phyloP scores from a whole-genome alignment of 2,888 invertebrate genomes.

The Cryptophagus acutangulus region DNA sequence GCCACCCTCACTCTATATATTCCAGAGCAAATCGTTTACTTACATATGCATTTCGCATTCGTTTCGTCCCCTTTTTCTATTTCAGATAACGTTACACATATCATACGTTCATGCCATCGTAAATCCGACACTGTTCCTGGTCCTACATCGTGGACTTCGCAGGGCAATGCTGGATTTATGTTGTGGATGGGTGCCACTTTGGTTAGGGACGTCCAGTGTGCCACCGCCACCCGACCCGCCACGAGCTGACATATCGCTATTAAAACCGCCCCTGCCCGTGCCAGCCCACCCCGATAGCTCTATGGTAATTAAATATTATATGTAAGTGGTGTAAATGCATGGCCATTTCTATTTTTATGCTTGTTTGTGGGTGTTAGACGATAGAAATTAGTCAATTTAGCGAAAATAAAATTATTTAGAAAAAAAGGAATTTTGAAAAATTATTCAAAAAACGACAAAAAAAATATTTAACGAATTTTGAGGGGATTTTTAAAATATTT shows the following conservation, averaged over 20 bases:
- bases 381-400: too few relatives aligned
- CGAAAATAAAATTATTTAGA: too few relatives aligned
- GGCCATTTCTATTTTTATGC: conserved; percentile 20
- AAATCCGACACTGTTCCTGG: conserved; percentile 75
- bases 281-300: conserved; percentile 50
- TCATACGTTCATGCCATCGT: conserved; percentile 84
- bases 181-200: conserved; percentile 57
- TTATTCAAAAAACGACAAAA: too few relatives aligned
- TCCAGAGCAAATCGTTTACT: too few relatives aligned
- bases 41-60: too few relatives aligned
- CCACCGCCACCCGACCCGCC: conserved; percentile 59
- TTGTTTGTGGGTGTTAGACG: too few relatives aligned
- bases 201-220: conserved; percentile 44
- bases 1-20: not conserved
- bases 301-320: conserved; percentile 54
- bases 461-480: too few relatives aligned
- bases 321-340: conserved; percentile 49
- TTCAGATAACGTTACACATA: conserved; percentile 78
- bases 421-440: too few relatives aligned
- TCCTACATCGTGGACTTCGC: conserved; percentile 69
- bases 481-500: too few relatives aligned
- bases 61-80: too few relatives aligned
- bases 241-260: conserved; percentile 57
- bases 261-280: conserved; percentile 58
- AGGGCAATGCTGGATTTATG: conserved; percentile 68